Evolutionary conservation across 2,797 vertebrate genomes (phyloP).

Genomic region (Enteromius mattozi): DNA sequence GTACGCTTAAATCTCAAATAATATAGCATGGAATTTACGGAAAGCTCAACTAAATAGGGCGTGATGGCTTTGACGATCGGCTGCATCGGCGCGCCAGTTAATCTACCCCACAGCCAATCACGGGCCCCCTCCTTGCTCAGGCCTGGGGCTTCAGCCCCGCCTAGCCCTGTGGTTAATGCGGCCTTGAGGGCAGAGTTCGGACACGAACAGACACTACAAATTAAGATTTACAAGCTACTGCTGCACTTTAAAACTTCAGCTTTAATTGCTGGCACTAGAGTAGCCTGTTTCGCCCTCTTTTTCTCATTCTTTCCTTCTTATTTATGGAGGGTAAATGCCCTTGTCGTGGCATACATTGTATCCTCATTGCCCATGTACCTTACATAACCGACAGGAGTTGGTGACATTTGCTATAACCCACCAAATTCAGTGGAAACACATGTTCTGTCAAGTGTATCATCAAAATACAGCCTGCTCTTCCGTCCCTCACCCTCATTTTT

Average conservation of each 20-base stretch:
- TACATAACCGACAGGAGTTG: background rate
- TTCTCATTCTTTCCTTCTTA: background rate
- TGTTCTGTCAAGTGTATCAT: constrained; percentile 33
- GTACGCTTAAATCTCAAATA: too few relatives aligned
- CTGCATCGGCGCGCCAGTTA: too few relatives aligned
- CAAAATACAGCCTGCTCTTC: constrained; percentile 21
- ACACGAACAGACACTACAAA: background rate
- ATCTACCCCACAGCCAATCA: too few relatives aligned
- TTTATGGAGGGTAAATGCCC: constrained; percentile 25
- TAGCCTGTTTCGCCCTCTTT: background rate
- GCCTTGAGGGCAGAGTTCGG: background rate
- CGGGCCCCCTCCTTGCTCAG: too few relatives aligned
- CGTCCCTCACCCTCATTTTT: constrained; percentile 32
- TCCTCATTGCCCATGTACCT: constrained; percentile 11
- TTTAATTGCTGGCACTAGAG: constrained; percentile 27
- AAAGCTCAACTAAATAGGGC: too few relatives aligned
- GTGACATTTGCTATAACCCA: constrained; percentile 31
- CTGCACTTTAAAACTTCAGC: constrained; percentile 6
- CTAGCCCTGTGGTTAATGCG: too few relatives aligned
- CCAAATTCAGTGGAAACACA: constrained; percentile 26
- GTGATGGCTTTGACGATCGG: too few relatives aligned
- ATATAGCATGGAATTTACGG: too few relatives aligned
- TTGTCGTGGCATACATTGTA: constrained; percentile 6
- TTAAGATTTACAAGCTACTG: constrained; percentile 24
- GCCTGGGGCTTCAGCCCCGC: too few relatives aligned